These are phyloP conservation scores for Serinus canaria DNA, from an alignment of 2,113 vertebrate genomes.

Conservation along the genomic window DNA sequence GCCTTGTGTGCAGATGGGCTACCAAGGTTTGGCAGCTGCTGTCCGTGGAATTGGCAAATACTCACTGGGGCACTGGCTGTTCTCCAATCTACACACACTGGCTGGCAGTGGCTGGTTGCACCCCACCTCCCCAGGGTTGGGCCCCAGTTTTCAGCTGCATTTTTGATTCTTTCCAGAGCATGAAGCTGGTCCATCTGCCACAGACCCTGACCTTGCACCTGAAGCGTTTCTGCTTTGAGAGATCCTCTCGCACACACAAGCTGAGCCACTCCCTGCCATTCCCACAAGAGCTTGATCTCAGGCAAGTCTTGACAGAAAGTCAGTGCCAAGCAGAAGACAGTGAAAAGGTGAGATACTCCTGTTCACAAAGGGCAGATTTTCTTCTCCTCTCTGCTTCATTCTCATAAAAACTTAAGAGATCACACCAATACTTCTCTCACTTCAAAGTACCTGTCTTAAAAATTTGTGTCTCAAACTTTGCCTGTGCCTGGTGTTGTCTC, in stretches of 20 bases:
- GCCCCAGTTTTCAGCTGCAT: background rate
- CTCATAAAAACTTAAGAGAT: background rate
- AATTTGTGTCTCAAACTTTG: background rate
- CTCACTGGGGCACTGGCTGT: background rate
- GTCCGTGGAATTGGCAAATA: background rate
- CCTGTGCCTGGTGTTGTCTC: background rate
- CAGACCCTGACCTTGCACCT: constrained; percentile 73
- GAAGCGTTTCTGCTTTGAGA: constrained; percentile 54
- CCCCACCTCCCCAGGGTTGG: background rate
- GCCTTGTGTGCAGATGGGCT: background rate
- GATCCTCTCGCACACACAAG: constrained; percentile 15
- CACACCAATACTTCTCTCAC: background rate
- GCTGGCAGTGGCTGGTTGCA: background rate
- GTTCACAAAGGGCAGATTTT: background rate
- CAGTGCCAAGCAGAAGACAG: background rate
- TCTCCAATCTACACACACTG: background rate
- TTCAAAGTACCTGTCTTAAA: background rate
- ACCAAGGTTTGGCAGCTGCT: background rate
- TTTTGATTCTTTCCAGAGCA: constrained; percentile 55
- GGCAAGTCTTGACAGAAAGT: constrained; percentile 20
- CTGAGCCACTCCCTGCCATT: constrained; percentile 64
- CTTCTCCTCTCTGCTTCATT: background rate
- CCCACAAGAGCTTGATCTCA: constrained; percentile 67
- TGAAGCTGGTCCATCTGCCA: constrained; percentile 60
- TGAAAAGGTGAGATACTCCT: constrained; percentile 55